Conservation (phyloP, 2,113 vertebrate genomes). For the Colaptes auratus region DNA sequence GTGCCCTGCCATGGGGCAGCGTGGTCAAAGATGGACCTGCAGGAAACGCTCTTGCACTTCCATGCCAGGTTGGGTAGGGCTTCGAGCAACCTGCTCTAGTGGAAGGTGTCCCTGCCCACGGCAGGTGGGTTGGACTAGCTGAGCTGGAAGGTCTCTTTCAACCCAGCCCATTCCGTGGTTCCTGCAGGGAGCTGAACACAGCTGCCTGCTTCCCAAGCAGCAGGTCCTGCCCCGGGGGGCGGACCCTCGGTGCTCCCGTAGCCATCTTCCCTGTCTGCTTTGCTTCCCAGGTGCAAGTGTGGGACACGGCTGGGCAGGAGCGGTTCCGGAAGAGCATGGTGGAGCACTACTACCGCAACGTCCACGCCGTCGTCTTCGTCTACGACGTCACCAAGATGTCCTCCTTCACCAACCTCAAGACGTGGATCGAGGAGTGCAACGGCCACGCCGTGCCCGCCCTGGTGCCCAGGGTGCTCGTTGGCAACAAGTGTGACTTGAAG, state of each 20-base stretch:
- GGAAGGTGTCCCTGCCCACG: too few species aligned
- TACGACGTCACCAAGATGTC: conserved; percentile 97
- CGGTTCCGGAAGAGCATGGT: conserved; percentile 97
- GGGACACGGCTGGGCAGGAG: conserved; percentile 97
- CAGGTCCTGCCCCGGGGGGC: not conserved
- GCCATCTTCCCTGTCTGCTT: not conserved
- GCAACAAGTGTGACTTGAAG: conserved; percentile 97
- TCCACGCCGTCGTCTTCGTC: conserved; percentile 94
- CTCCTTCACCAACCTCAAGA: conserved; percentile 95
- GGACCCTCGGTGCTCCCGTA: not conserved
- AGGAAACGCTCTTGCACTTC: not conserved
- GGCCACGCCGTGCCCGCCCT: conserved; percentile 89
- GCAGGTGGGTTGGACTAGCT: too few species aligned
- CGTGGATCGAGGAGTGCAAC: conserved; percentile 96
- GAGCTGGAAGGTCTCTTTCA: not conserved
- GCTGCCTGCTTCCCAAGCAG: fast-evolving
- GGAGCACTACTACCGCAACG: conserved; percentile 96
- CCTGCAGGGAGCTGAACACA: too few species aligned
- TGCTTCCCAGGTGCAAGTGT: conserved; percentile 90
- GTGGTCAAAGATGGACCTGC: not conserved
- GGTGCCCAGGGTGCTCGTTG: conserved; percentile 93
- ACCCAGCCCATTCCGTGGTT: not conserved
- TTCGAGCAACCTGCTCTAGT: not conserved
- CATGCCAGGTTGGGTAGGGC: not conserved
- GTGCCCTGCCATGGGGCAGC: not conserved